A percentile compares a stretch with the other conserved stretches of the same genome.
These are phyloP conservation scores for Rutilus rutilus DNA, from an alignment of 2,113 vertebrate genomes.

Conservation along the genomic window DNA sequence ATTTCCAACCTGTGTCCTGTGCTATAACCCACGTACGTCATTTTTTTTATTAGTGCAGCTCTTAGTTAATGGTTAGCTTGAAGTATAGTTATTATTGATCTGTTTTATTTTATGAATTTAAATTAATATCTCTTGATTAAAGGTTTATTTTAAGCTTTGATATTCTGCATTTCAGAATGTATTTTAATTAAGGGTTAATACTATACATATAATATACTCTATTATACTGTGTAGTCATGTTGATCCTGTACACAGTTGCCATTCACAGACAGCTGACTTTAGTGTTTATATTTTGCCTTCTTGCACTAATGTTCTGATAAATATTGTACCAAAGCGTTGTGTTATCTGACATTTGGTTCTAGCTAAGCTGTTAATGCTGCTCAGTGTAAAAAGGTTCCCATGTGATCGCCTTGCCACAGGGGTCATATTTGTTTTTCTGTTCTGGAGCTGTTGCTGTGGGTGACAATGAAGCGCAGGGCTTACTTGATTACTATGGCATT, in stretches of 20 bases:
- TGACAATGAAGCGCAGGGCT: neutral
- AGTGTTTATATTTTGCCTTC: conserved; percentile 12
- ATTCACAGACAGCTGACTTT: neutral
- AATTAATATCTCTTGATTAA: neutral
- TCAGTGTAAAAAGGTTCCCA: neutral
- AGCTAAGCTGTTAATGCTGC: conserved; percentile 4
- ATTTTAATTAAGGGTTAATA: neutral
- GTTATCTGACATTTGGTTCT: neutral
- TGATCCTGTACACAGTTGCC: neutral
- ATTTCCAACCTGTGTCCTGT: neutral
- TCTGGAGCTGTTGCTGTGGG: conserved; percentile 25
- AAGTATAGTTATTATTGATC: conserved; percentile 5
- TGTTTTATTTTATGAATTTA: conserved; percentile 1
- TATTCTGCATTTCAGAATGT: neutral
- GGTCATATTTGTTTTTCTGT: conserved; percentile 37
- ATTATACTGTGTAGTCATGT: neutral
- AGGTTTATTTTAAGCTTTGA: neutral
- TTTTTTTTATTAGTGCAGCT: neutral
- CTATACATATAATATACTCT: no score
- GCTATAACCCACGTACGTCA: neutral
- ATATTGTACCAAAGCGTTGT: neutral
- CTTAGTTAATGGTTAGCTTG: neutral
- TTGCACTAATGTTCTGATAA: neutral
- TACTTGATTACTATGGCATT: neutral
- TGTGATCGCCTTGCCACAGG: conserved; percentile 19